Percentiles rank a stretch among this genome's conserved stretches.
phyloP scores from a whole-genome alignment of 2,888 invertebrate species.

The Quadroppia sp. region DNA sequence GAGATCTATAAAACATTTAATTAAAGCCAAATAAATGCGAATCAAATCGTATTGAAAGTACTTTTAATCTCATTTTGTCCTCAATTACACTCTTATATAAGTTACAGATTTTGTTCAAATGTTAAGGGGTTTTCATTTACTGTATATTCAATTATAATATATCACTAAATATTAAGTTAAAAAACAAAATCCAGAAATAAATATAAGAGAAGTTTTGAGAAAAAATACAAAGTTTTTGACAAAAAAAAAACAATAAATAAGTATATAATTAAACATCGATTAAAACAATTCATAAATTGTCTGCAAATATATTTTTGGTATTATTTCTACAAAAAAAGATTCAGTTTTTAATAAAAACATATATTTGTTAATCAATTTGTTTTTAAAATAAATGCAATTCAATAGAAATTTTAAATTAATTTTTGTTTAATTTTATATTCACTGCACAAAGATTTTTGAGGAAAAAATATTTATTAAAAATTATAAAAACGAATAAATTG shows the following conservation, averaged over 20 bases:
- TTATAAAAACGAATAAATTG: not conserved
- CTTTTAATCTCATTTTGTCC: not conserved
- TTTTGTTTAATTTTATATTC: not conserved
- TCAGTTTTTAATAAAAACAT: not conserved
- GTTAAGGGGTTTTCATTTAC: not conserved
- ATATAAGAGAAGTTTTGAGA: not conserved
- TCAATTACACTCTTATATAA: not conserved
- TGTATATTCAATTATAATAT: too few relatives aligned
- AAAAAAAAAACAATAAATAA: not conserved
- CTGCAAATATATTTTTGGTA: too few relatives aligned
- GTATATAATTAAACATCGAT: too few relatives aligned
- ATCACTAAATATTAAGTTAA: not conserved
- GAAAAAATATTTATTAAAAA: not conserved
- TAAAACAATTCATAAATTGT: too few relatives aligned
- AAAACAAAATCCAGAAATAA: not conserved
- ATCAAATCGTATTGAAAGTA: too few relatives aligned
- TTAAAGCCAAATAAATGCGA: too few relatives aligned
- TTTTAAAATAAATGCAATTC: not conserved
- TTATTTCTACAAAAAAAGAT: too few relatives aligned
- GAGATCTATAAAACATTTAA: too few relatives aligned
- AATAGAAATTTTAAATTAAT: not conserved
- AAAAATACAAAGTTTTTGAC: not conserved
- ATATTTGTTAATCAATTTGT: not conserved
- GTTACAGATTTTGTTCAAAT: not conserved
- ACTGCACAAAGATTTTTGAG: not conserved